Evolutionary conservation across 1,140 invertebrate species (phyloP), one percentile per base, ranked within the genome.

Genomic region (Plectrocnemia conspersa): DNA sequence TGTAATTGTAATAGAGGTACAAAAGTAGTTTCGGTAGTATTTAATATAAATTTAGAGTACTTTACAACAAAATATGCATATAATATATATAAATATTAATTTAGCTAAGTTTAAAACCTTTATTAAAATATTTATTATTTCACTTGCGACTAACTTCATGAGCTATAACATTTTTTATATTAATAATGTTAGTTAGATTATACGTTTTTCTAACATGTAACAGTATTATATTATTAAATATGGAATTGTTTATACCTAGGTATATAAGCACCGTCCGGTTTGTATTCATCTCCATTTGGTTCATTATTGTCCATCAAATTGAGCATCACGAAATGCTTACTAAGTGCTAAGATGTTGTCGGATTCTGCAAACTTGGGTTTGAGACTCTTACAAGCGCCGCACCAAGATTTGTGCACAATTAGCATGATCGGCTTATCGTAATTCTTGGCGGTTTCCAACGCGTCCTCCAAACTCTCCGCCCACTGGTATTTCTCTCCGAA

Each of bases 371-470:
- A 78, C 54, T 78, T 75, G 0, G 79, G 77, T 61, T 78, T 80
- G 50, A 83, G 66, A 67, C 78, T 75, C 69, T 78, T 78, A 64
- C 80, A 83, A 9, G 80, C 79, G 7, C 76, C 73, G 66, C 80
- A 83, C 80, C 80, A 82, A 1, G 77, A 75, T 61, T 82, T 82
- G 65, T 83, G 80, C 19, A 82, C 79, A 5, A 83, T 71, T 2
- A 82, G 64, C 79, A 82, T 80, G 0, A 81, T 45, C 9, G 80
- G 79, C 58, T 78, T 81, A 24, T 73, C 71, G 24, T 75, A 72
- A 53, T 66, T 53, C 49, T 69, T 67, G 1, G 73, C 64, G 52
- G 52, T 38, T 29, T 69, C 62, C 25, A 77, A 54, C 7, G 77
- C 81, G 5, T 78, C 74, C 18, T 78, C 72, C 35, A 82, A 61